Evolutionary conservation across 2,797 vertebrate genomes (phyloP), one percentile per base, ranked within the genome.

Genomic region (Carduelis carduelis): DNA sequence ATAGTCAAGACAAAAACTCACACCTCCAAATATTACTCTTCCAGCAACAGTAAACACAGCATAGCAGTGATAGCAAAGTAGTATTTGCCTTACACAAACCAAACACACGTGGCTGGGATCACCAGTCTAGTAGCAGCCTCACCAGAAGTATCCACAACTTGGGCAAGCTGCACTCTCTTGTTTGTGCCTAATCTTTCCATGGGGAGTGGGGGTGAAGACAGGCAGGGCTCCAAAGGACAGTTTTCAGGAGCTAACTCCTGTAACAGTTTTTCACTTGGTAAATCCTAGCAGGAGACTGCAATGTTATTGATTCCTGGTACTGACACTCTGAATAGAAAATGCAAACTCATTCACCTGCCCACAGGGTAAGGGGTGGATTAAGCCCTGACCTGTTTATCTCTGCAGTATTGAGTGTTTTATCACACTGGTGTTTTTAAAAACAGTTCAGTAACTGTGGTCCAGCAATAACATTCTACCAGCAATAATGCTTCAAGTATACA

Each of bases 281-380:
- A 69, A 57, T 47, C 21, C 41, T 16, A 90, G 46, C n/a, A 79
- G 68, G 14, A 82, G 34, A 30, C 23, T 37, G 34, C 63, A 74
- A 20, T 5, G 6, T 39, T 46, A 84, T 37, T 0, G 0, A 17
- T 43, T 41, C 30, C 28, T 15, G 8, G 34, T 21, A 21, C 18
- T 14, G 13, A 64, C 22, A 12, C 26, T 41, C 20, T 0, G 0
- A 59, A 60, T 20, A 72, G 63, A 55, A 55, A 86, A 52, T 11
- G 22, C 34, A 90, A 70, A 68, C 26, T 17, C 49, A 12, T 35
- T 35, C 50, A 87, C 43, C 70, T 88, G 57, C 60, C 32, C 32
- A 27, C 1, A 11, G 43, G 14, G 26, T 8, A 24, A 16, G 8
- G 16, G 34, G 2, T 52, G 14, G 18, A 41, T 59, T 35, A 49